Evolutionary conservation across 1,140 invertebrate genomes (phyloP), one percentile per base, ranked within the genome.

Genomic region (Phortica variegata): DNA sequence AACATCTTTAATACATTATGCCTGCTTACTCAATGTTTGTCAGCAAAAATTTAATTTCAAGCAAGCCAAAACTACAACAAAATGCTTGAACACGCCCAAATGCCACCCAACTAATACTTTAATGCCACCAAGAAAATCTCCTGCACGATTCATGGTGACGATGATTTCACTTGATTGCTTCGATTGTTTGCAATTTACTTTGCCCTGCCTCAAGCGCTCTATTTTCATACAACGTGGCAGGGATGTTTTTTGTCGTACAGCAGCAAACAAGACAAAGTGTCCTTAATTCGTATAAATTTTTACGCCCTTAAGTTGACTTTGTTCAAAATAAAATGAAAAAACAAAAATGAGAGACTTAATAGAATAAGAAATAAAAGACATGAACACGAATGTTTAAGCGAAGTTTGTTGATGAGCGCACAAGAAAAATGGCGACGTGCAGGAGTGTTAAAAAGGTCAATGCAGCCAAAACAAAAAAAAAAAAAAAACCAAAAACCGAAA

Each of bases 131-230:
- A 55, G 47, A 31, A 66, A 66, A 61, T 66, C 62, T 62, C 19
- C 20, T 43, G 54, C 54, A 60, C 51, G 54, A 56, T 49, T 58
- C 50, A 33, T 57, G 42, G 41, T 47, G 60, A 49, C 62, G 51
- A 61, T 60, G 63, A 66, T 60, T 66, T 68, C 57, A 60, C 47
- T 48, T 68, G 63, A 68, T 66, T 66, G 63, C 60, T 62, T 66
- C 63, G 60, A 66, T 66, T 66, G 63, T 66, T 68, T 66, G 65
- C 62, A 49, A 49, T 54, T 54, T 53, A 46, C 34, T 45, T 29
- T 19, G 42, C 41, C 19, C 20, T 15, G 23, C 53, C 47, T 10
- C 36, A 47, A 47, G 45, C 43, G 60, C 49, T 39, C 55, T 37
- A 41, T 49, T 49, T 43, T 56, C 55, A 47, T 46, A 45, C 32